Percentiles rank a stretch among this genome's conserved stretches.
Conservation (phyloP, 1,140 invertebrate species). For the Cotesia vestalis region DNA sequence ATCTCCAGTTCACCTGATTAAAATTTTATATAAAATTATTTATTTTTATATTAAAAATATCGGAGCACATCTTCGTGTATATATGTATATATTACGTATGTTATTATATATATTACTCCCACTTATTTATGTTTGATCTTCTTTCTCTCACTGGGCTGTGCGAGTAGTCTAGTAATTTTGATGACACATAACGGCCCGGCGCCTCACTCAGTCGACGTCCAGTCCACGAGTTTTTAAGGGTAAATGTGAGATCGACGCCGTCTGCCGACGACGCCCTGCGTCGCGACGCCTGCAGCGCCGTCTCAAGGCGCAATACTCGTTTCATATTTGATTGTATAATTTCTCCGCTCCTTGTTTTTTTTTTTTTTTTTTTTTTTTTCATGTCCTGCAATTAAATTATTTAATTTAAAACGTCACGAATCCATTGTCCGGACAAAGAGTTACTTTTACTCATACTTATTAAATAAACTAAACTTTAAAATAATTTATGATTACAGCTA, state of each 20-base stretch:
- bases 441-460: too few species aligned
- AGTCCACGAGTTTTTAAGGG: slow-evolving; percentile 25
- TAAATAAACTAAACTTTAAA: too few species aligned
- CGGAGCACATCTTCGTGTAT: too few species aligned
- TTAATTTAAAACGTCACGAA: neutral
- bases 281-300: slow-evolving; percentile 51
- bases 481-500: slow-evolving; percentile 8
- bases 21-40: too few species aligned
- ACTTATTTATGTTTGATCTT: slow-evolving; percentile 3
- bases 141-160: slow-evolving; percentile 23
- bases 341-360: neutral
- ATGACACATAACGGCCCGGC: slow-evolving; percentile 32
- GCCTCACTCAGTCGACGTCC: slow-evolving; percentile 17
- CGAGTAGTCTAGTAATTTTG: neutral
- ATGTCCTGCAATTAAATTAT: slow-evolving; percentile 1
- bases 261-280: slow-evolving; percentile 46
- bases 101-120: too few species aligned
- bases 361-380: too few species aligned
- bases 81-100: too few species aligned
- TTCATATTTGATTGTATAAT: slow-evolving; percentile 7
- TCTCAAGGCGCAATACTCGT: slow-evolving; percentile 39
- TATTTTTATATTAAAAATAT: too few species aligned
- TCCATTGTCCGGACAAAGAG: too few species aligned
- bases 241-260: slow-evolving; percentile 44
- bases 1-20: too few species aligned